Evolutionary conservation across 2,888 invertebrate species (phyloP).

Genomic region (Agapostemon virescens): DNA sequence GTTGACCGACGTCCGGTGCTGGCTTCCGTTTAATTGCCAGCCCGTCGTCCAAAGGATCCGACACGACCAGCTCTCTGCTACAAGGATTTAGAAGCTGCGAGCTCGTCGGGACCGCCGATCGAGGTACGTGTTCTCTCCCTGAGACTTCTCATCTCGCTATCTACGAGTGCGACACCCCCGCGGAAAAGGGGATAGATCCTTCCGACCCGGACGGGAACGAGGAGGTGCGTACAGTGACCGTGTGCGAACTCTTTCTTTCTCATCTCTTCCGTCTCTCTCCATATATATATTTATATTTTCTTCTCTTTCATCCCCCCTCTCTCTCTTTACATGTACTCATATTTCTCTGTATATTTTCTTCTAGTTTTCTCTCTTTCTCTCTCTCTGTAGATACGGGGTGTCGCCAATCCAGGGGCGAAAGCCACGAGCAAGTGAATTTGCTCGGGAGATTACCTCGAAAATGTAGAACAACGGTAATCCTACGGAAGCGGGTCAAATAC

Average conservation of each 20-base stretch:
- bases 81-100: conserved; percentile 20
- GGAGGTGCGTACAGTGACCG: background rate
- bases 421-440: too few relatives aligned
- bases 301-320: too few relatives aligned
- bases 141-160: background rate
- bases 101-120: conserved; percentile 15
- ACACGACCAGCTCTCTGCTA: background rate
- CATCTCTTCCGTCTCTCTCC: too few relatives aligned
- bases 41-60: background rate
- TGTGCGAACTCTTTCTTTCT: background rate
- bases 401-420: too few relatives aligned
- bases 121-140: conserved; percentile 34
- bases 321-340: too few relatives aligned
- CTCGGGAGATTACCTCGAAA: too few relatives aligned
- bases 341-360: too few relatives aligned
- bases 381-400: too few relatives aligned
- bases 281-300: too few relatives aligned
- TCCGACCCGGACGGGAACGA: background rate
- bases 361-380: background rate
- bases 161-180: background rate
- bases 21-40: background rate
- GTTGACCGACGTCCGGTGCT: background rate
- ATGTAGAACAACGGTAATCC: too few relatives aligned
- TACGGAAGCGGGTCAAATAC: too few relatives aligned
- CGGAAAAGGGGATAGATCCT: background rate